These are phyloP conservation scores for Falco concolor DNA, from an alignment of 2,797 vertebrate species.

Conservation along the genomic window DNA sequence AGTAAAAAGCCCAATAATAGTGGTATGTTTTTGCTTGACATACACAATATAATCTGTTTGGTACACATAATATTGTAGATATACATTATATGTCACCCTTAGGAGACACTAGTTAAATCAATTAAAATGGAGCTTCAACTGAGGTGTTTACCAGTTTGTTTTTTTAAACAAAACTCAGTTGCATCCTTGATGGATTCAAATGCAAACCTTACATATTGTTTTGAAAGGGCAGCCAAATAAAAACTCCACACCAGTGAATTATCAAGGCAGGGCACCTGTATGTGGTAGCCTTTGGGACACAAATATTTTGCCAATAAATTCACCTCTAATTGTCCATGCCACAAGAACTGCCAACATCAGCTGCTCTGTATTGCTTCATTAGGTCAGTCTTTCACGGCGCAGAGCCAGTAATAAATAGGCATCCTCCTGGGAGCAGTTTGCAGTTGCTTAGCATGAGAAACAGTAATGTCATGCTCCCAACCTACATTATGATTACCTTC, in stretches of 20 bases:
- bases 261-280: background rate
- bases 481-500: background rate
- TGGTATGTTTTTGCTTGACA: background rate
- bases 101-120: background rate
- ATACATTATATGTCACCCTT: background rate
- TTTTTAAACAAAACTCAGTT: background rate
- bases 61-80: background rate
- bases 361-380: background rate
- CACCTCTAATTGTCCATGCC: background rate
- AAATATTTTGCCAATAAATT: conserved; percentile 21
- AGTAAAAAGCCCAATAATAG: background rate
- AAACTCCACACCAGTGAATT: background rate
- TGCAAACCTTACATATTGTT: background rate
- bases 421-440: background rate
- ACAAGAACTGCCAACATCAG: background rate
- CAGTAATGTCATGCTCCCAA: background rate
- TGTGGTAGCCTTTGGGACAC: background rate
- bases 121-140: background rate
- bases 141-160: background rate
- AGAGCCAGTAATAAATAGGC: background rate
- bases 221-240: background rate
- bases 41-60: background rate
- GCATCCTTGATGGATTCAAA: background rate
- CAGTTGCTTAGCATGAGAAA: background rate
- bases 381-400: background rate